Evolutionary conservation across 2,888 invertebrate species (phyloP), one percentile per base, ranked within the genome.

Genomic region (Bedellia somnulentella): DNA sequence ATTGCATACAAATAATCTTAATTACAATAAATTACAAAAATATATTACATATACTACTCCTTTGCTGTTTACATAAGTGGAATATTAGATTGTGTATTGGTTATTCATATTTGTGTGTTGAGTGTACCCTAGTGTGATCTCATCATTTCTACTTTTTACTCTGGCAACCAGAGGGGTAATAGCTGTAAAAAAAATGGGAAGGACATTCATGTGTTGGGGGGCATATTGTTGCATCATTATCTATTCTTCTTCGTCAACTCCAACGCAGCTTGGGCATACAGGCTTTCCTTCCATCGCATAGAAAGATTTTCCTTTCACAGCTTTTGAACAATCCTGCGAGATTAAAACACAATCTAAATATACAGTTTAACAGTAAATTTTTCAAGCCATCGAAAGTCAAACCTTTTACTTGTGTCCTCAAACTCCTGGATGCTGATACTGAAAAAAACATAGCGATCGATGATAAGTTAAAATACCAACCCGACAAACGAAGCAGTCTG

Each of bases 401-500:
- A 6, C 6, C 8, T 26, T 26, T 11, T 26, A 11, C 8, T 13
- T 11, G 23, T 11, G 5, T 11, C 6, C n/a, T n/a, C n/a, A n/a
- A n/a, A n/a, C n/a, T n/a, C n/a, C n/a, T n/a, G n/a, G n/a, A n/a
- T n/a, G n/a, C n/a, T n/a, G n/a, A n/a, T n/a, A n/a, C n/a, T n/a
- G n/a, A n/a, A n/a, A n/a, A n/a, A n/a, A n/a, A n/a, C n/a, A n/a
- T n/a, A n/a, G n/a, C n/a, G n/a, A n/a, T n/a, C n/a, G n/a, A n/a
- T n/a, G n/a, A n/a, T n/a, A n/a, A n/a, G n/a, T n/a, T 15, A 24
- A 24, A 22, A 55, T 64, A 68, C 91, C 81, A 82, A 98, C 97
- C 88, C 94, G 87, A 83, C 98, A 98, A 42, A 96, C 94, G 79
- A 98, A 98, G 75, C 98, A 98, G 57, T 96, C 93, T 6, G 97